These are phyloP conservation scores for Geophilus truncorum DNA, from an alignment of 2,888 invertebrate species.

Conservation along the genomic window DNA sequence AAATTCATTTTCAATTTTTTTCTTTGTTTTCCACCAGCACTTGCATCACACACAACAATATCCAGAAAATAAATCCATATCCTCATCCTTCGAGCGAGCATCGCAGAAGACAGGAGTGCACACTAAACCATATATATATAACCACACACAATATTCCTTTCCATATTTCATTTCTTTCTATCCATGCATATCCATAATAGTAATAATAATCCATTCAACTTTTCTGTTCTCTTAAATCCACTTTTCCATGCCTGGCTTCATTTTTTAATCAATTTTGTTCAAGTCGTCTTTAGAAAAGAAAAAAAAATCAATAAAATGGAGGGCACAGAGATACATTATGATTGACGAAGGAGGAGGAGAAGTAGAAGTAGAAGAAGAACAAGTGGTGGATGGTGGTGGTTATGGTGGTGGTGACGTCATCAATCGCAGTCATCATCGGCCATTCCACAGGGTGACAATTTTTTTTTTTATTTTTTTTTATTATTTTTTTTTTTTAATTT, in stretches of 20 bases:
- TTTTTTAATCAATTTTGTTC: slow-evolving; percentile 8
- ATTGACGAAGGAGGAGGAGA: slow-evolving; percentile 27
- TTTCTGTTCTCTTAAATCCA: neutral
- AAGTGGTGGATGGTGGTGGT: neutral
- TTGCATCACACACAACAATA: slow-evolving; percentile 8
- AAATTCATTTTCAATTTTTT: neutral
- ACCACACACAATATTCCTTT: neutral
- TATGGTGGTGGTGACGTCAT: neutral
- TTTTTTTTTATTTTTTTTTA: neutral
- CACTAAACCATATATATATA: neutral
- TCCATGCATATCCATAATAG: neutral
- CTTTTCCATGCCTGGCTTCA: slow-evolving; percentile 10
- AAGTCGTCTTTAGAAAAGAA: neutral
- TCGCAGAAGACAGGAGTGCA: neutral
- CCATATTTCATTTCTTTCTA: neutral
- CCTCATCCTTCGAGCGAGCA: neutral
- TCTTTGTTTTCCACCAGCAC: slow-evolving; percentile 2
- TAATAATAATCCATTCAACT: neutral
- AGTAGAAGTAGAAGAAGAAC: slow-evolving; percentile 21
- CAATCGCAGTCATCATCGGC: neutral
- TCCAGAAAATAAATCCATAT: neutral
- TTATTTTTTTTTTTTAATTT: neutral
- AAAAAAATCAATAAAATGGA: neutral
- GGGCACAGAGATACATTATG: slow-evolving; percentile 23
- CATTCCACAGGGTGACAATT: neutral